Base-by-base conservation (phyloP, 2,797 vertebrate species). In the Enteromius unitaeniatus region DNA sequence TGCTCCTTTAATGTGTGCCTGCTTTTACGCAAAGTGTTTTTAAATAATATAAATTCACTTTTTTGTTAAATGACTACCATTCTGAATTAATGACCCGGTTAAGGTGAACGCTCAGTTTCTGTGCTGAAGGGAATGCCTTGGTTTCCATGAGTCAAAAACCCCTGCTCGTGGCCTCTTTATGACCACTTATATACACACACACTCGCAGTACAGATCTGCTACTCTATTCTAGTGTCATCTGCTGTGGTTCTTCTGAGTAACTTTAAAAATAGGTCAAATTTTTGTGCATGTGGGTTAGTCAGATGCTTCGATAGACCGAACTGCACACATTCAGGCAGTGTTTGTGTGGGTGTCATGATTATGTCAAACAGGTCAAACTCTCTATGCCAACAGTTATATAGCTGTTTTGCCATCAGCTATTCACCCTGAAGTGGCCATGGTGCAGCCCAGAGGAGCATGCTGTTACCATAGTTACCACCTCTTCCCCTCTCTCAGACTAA, bases 401-500 rank as follows among this genome's bases (percentile, higher is more conserved):
- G 40, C 67, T 58, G 49, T 88, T 90, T 82, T 87, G 76, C 83
- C 79, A 68, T 86, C 81, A 89, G 87, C 86, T 84, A 83, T 89
- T 90, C 81, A 82, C 73, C 82, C 80, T 86, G 74, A 79, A 86
- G 82, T 89, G 84, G 84, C 55, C 23, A 1, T 84, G 77, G 77
- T 51, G 72, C 42, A 23, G 78, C 64, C 86, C 72, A 68, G 58
- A 42, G 82, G 84, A 83, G 21, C 84, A 77, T 81, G 77, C 78
- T 64, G 87, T 90, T 84, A 79, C 90, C 83, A 76, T 87, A 83
- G 88, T 82, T 81, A 91, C 87, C 73, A 78, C 75, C 55, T 85
- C 81, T 82, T 85, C 79, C 60, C 62, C 81, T 80, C 62, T 84
- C 72, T 82, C 64, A 81, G 85, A 65, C 74, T 84, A 81, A 83